phyloP scores from a whole-genome alignment of 2,888 invertebrate species.

The Pinctada fucata region DNA sequence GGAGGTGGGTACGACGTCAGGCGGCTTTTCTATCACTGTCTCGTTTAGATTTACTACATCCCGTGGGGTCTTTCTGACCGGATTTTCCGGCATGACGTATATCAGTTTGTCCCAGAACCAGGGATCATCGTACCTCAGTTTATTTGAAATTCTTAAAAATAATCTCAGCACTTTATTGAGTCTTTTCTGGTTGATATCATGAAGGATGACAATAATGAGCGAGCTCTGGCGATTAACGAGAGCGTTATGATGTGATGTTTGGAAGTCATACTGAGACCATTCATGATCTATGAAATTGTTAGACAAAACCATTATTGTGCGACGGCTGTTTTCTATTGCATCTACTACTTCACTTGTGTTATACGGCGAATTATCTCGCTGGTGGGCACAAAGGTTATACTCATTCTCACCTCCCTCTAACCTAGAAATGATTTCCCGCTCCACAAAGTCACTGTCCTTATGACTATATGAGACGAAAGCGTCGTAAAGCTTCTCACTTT shows the following conservation, averaged over 20 bases:
- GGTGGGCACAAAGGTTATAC: slow-evolving; percentile 78
- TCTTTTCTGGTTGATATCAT: slow-evolving; percentile 88
- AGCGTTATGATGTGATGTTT: slow-evolving; percentile 88
- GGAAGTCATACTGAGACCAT: slow-evolving; percentile 93
- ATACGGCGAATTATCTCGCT: slow-evolving; percentile 68
- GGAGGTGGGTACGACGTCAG: slow-evolving; percentile 23
- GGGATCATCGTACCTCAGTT: slow-evolving; percentile 26
- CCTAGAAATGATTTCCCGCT: slow-evolving; percentile 89
- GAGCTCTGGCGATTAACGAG: slow-evolving; percentile 86
- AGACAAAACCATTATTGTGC: slow-evolving; percentile 91
- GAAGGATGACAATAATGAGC: slow-evolving; percentile 88
- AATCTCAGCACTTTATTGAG: slow-evolving; percentile 27
- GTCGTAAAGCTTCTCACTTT: slow-evolving; percentile 81
- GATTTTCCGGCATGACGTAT: slow-evolving; percentile 28
- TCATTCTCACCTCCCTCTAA: slow-evolving; percentile 81
- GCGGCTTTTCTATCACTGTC: neutral
- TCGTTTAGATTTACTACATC: neutral
- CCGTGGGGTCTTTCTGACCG: slow-evolving; percentile 12
- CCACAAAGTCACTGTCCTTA: slow-evolving; percentile 88
- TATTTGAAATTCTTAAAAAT: slow-evolving; percentile 35
- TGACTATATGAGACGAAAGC: slow-evolving; percentile 92
- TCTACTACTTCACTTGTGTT: slow-evolving; percentile 91
- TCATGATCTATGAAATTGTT: slow-evolving; percentile 93
- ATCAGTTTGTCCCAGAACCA: slow-evolving; percentile 38
- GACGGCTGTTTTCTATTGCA: slow-evolving; percentile 89